Evolutionary conservation across 2,888 invertebrate species (phyloP).

Genomic region (Caenorhabditis macrosperma): DNA sequence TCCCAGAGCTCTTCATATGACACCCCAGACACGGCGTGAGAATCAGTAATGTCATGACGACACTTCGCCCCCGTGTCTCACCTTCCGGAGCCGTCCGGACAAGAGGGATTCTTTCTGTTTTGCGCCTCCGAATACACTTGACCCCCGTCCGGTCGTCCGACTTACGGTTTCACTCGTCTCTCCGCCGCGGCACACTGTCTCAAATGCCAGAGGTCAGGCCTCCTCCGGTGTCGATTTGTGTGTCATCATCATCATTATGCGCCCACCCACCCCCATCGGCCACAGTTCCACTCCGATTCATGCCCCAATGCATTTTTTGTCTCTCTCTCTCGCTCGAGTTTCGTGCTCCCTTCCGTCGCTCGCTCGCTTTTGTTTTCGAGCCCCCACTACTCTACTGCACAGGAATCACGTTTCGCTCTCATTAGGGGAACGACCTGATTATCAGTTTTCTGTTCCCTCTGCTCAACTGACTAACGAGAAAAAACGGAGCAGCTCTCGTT

Average conservation of each 20-base stretch:
- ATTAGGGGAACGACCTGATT: constrained; percentile 10
- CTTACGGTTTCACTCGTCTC: constrained; percentile 13
- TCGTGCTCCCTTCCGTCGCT: not conserved
- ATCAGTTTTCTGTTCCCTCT: not conserved
- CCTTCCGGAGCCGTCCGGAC: not conserved
- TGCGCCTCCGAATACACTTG: constrained; percentile 21
- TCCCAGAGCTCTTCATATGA: too few relatives aligned
- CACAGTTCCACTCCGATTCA: constrained; percentile 1
- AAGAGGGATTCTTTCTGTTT: not conserved
- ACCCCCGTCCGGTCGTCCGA: constrained; percentile 9
- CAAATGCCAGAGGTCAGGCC: constrained; percentile 41
- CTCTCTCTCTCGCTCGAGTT: not conserved
- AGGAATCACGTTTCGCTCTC: constrained; percentile 12
- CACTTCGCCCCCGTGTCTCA: too few relatives aligned
- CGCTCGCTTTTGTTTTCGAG: not conserved
- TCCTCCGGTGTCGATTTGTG: constrained; percentile 15
- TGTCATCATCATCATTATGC: constrained; percentile 12
- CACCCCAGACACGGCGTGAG: too few relatives aligned
- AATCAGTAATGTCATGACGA: too few relatives aligned
- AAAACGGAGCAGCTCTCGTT: not conserved
- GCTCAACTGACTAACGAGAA: not conserved
- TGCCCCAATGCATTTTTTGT: not conserved
- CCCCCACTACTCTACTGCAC: not conserved
- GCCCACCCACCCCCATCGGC: not conserved
- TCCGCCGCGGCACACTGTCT: constrained; percentile 11